Base-by-base conservation (phyloP, 2,888 invertebrate genomes). In the Harmothoe impar region DNA sequence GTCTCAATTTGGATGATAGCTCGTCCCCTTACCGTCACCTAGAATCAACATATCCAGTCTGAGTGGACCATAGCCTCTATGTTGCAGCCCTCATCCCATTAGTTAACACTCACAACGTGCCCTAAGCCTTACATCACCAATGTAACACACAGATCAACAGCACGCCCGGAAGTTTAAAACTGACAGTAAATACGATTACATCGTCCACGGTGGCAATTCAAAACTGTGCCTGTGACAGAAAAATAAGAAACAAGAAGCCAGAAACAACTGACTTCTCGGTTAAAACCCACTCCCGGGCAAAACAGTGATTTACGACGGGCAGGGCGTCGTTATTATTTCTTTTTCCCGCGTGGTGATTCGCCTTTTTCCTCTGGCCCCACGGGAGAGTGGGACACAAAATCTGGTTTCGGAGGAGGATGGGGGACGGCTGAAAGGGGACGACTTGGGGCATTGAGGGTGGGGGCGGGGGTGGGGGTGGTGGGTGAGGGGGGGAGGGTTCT, bases 121-220 rank as follows among this genome's bases (percentile, higher is more conserved):
- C n/a, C n/a, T n/a, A n/a, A n/a, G 7, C 29, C 31, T 25, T 25
- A 77, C 25, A 77, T 7, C 0, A 20, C 25, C 29, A 77, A 5
- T n/a, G 17, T 17, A 77, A 77, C 31, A 77, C 77, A 31, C 29
- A 17, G 81, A 81, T 81, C 3, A 81, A 33, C 81, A 43, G 5
- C 81, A 33, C 81, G 33, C 23, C 77, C 81, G 81, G 81, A 81
- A 33, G 43, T 33, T 81, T 81, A 35, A 81, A 81, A 81, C 81
- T 35, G 0, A 17, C 43, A 23, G 81, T 35, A 81, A 81, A 81
- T 81, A 81, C 81, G 43, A 81, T 81, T 81, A 43, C 35, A 15
- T n/a, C 81, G n/a, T 43, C 20, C 81, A 81, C 20, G 17, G 43
- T 23, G 81, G 81, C 81, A 81, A 81, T 81, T 81, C 81, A 81